Conservation (phyloP, 2,888 invertebrate species). For the Heliconius ethilla region DNA sequence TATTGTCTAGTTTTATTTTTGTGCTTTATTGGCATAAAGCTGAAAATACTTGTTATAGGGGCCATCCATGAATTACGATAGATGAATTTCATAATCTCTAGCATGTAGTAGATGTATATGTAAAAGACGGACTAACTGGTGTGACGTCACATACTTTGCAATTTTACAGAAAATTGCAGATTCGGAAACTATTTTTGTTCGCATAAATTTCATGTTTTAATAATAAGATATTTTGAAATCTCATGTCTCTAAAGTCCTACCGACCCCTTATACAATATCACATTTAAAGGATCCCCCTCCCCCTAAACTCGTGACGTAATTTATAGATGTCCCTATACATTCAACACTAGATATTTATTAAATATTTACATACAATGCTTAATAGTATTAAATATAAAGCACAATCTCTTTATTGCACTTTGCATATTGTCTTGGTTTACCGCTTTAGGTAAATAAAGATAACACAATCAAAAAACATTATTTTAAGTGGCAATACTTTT, state of each 20-base stretch:
- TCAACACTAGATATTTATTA: conserved; percentile 42
- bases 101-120: neutral
- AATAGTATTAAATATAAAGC: conserved; percentile 49
- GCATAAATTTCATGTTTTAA: neutral
- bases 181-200: neutral
- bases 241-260: neutral
- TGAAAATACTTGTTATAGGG: neutral
- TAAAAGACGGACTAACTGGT: neutral
- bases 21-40: conserved; percentile 1
- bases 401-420: conserved; percentile 61
- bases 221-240: neutral
- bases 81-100: neutral
- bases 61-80: neutral
- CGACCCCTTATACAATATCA: no score
- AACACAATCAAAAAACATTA: conserved; percentile 5
- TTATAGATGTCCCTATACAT: conserved; percentile 31
- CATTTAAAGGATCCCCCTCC: no score
- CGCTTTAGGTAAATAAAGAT: conserved; percentile 17
- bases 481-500: conserved; percentile 11
- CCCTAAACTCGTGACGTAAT: neutral
- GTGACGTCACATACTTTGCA: no score
- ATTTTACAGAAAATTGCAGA: no score
- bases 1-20: conserved; percentile 4
- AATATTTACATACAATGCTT: conserved; percentile 45
- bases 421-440: conserved; percentile 57